Evolutionary conservation across 2,888 invertebrate genomes (phyloP).

Genomic region (Aethes cnicana): DNA sequence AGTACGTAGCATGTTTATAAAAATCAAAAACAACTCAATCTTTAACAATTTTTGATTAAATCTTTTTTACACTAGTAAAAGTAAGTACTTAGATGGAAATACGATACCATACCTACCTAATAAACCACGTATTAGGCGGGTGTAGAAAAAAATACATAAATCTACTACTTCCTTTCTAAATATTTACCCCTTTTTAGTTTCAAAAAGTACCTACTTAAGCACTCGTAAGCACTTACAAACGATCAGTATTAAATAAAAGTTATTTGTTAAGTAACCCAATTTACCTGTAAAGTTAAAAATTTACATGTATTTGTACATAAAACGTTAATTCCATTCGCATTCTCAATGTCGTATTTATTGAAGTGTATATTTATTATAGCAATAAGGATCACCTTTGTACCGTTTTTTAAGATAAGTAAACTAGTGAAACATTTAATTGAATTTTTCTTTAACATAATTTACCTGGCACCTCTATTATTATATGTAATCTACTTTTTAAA

Average conservation of each 20-base stretch:
- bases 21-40: too few relatives aligned
- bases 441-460: slow-evolving; percentile 4
- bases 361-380: slow-evolving; percentile 64
- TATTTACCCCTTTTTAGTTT: not conserved
- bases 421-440: slow-evolving; percentile 32
- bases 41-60: too few relatives aligned
- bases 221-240: not conserved
- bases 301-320: slow-evolving; percentile 43
- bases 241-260: slow-evolving; percentile 17
- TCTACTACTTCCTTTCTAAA: too few relatives aligned
- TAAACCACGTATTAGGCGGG: too few relatives aligned
- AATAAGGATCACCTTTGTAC: slow-evolving; percentile 51
- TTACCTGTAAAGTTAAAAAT: not conserved
- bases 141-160: too few relatives aligned
- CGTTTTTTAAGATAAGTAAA: slow-evolving; percentile 41
- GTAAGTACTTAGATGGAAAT: too few relatives aligned
- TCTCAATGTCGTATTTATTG: slow-evolving; percentile 56
- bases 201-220: not conserved
- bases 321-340: slow-evolving; percentile 41
- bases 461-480: slow-evolving; percentile 24
- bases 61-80: too few relatives aligned
- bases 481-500: too few relatives aligned
- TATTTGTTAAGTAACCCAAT: not conserved
- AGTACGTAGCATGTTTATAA: too few relatives aligned
- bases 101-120: too few relatives aligned